Percentiles rank a stretch among this genome's conserved stretches.
Conservation (phyloP, 2,797 vertebrate species). For the Chloroceryle inda region DNA sequence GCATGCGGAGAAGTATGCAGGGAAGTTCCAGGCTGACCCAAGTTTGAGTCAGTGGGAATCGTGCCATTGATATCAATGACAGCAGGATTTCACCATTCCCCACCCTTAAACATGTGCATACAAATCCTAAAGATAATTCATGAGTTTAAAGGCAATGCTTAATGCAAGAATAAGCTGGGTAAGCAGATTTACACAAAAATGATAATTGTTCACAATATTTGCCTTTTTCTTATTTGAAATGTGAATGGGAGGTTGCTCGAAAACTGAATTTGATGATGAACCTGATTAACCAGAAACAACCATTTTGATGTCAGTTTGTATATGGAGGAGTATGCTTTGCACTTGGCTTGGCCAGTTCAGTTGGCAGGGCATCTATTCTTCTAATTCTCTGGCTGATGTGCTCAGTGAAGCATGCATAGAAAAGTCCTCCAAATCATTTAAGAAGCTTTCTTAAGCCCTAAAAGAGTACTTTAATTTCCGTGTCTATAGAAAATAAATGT, state of each 20-base stretch:
- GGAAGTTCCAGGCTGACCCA: neutral
- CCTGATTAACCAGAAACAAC: neutral
- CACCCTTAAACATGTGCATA: neutral
- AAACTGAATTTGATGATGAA: neutral
- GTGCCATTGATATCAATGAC: neutral
- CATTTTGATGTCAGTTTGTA: neutral
- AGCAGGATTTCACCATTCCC: neutral
- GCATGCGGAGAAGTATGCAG: neutral
- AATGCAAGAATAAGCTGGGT: neutral
- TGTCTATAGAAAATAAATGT: neutral
- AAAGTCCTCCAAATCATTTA: neutral
- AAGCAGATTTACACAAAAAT: neutral
- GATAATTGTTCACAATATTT: neutral
- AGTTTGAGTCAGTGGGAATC: neutral
- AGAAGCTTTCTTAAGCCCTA: neutral
- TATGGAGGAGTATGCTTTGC: neutral
- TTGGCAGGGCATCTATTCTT: neutral
- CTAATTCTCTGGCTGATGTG: neutral
- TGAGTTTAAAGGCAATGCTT: neutral
- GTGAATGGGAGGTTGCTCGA: neutral
- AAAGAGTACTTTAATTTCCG: neutral
- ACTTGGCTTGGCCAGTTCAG: neutral
- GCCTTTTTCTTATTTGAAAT: neutral
- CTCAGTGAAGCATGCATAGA: neutral
- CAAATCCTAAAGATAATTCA: neutral